Base-by-base conservation (phyloP, 2,113 vertebrate species). In the Pomatostomus ruficeps region DNA sequence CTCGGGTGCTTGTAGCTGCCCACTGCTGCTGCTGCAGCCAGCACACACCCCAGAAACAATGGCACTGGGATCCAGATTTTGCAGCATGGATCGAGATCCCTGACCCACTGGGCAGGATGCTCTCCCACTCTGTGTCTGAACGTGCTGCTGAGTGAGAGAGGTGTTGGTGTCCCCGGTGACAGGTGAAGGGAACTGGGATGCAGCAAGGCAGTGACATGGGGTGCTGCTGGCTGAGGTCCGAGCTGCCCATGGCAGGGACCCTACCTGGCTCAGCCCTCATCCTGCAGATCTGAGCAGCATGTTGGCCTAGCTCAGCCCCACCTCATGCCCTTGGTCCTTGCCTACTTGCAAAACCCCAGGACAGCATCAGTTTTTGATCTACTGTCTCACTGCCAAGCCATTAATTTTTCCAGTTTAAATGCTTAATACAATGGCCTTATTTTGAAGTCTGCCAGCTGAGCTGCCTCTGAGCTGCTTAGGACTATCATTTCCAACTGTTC, bases 381-480 rank as follows among this genome's bases (percentile, higher is more conserved):
- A 35, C 72, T 74, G 40, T 59, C 45, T 83, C 6, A 0, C 35
- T 91, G 87, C 75, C 87, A 91, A 85, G 62, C 43, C 67, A 55
- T 88, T 88, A 79, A 42, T 83, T 79, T 91, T 82, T 80, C 55
- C 28, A 55, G n/a, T 88, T 91, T 81, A 90, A 97, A 89, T 2
- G 9, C 68, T 79, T 91, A 77, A 66, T 91, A 73, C 43, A 55
- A 80, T 73, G 82, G 72, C 72, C 75, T 52, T 92, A 76, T 88
- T 93, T 89, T 93, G 82, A 91, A 83, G 85, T 52, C 72, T 77
- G 75, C 87, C 85, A 89, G 75, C 67, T 93, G 89, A 95, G 77
- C 72, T 81, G 87, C 49, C 63, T 66, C 65, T 77, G 73, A 61
- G 84, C 84, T 87, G 82, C 85, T 80, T 85, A 70, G 65, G 91